Conservation (phyloP, 2,113 vertebrate genomes). For the Larimichthys crocea region DNA sequence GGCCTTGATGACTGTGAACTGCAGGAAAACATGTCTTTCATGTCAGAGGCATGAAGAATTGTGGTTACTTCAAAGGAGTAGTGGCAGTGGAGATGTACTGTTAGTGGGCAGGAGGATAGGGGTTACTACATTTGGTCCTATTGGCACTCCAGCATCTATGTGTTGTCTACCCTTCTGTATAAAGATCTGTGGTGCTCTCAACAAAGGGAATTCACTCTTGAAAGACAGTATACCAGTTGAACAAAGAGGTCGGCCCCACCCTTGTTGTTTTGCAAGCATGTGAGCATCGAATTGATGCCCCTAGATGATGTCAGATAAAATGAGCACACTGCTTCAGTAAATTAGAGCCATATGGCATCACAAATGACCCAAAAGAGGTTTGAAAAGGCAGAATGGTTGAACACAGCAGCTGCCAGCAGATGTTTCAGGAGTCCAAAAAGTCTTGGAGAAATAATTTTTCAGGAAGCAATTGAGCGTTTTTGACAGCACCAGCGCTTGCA, state of each 20-base stretch:
- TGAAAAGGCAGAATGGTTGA: neutral
- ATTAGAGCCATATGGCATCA: conserved; percentile 1
- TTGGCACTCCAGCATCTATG: neutral
- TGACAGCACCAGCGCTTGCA: neutral
- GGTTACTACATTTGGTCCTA: neutral
- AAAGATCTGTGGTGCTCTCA: neutral
- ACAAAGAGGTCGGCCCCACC: conserved; percentile 17
- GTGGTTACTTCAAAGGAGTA: conserved; percentile 61
- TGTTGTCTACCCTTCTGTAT: neutral
- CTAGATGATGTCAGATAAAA: conserved; percentile 4
- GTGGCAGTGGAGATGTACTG: conserved; percentile 19
- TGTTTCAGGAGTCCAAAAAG: neutral
- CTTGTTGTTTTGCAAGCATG: conserved; percentile 12
- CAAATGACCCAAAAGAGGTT: neutral
- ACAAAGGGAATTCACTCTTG: conserved; percentile 4
- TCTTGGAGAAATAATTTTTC: neutral
- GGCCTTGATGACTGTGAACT: conserved; percentile 32
- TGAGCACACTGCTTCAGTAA: neutral
- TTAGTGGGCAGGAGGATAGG: neutral
- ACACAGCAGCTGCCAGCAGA: neutral
- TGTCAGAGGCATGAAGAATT: conserved; percentile 48
- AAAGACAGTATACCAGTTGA: conserved; percentile 15
- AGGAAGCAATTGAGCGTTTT: conserved; percentile 12
- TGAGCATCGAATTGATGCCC: neutral
- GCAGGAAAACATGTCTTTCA: conserved; percentile 51